Evolutionary conservation across 2,888 invertebrate genomes (phyloP).

Genomic region (Hofmannophila pseudospretella): DNA sequence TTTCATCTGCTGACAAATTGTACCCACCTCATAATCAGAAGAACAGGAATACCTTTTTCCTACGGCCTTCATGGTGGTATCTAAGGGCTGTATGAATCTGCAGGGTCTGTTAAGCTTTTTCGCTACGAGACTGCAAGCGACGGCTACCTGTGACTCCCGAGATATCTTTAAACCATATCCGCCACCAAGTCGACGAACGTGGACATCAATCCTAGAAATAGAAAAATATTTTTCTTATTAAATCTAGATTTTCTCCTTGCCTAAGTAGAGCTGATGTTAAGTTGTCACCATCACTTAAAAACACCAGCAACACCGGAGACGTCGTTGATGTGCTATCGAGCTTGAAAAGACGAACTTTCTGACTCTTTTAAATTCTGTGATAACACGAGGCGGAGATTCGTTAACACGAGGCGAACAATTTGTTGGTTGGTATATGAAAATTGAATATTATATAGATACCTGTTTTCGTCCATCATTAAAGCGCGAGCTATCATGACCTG

Average conservation of each 20-base stretch:
- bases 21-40: slow-evolving; percentile 67
- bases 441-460: too few relatives aligned
- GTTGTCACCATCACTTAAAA: too few relatives aligned
- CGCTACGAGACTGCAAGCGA: slow-evolving; percentile 81
- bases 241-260: too few relatives aligned
- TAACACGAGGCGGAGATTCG: too few relatives aligned
- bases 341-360: too few relatives aligned
- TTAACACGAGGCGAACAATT: too few relatives aligned
- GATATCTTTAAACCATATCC: slow-evolving; percentile 85
- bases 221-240: too few relatives aligned
- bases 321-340: too few relatives aligned
- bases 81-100: slow-evolving; percentile 79
- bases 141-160: slow-evolving; percentile 71
- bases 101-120: slow-evolving; percentile 79
- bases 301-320: too few relatives aligned
- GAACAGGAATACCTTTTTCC: slow-evolving; percentile 73
- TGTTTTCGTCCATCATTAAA: slow-evolving; percentile 75
- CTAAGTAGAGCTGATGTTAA: too few relatives aligned
- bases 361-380: too few relatives aligned
- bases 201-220: slow-evolving; percentile 61
- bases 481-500: slow-evolving; percentile 74
- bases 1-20: not conserved
- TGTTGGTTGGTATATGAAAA: too few relatives aligned
- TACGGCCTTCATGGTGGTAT: slow-evolving; percentile 77
- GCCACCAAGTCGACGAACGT: slow-evolving; percentile 45